A percentile compares a stretch with the other conserved stretches of the same genome.
Evolutionary conservation across 2,888 invertebrate species (phyloP).

Genomic region (Dysmachus trigonus): DNA sequence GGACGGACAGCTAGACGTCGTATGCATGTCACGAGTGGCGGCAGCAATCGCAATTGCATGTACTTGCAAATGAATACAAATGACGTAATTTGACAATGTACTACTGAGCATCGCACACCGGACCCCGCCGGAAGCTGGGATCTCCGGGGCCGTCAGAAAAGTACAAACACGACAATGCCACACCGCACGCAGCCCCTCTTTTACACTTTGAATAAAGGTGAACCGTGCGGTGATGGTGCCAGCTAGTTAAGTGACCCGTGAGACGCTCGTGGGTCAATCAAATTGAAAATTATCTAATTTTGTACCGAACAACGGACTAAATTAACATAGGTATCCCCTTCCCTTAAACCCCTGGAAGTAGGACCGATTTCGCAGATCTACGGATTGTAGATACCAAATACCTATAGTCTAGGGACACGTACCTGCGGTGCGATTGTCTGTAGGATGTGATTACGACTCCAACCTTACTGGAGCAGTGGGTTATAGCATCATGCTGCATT

Average conservation of each 20-base stretch:
- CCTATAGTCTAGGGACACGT: background rate
- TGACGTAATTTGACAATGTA: slow-evolving; percentile 6
- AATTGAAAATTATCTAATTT: slow-evolving; percentile 36
- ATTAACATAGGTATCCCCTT: background rate
- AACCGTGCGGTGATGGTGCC: background rate
- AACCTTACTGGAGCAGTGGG: slow-evolving; percentile 72
- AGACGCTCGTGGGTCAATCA: background rate
- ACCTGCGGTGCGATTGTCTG: slow-evolving; percentile 87
- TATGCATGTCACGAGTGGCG: slow-evolving; percentile 11
- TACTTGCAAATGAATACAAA: slow-evolving; percentile 35
- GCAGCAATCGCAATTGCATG: slow-evolving; percentile 10
- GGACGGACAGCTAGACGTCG: background rate
- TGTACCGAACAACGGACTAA: background rate
- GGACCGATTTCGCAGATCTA: background rate
- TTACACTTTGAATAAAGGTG: background rate
- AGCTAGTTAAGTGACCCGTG: background rate
- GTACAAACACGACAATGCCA: background rate
- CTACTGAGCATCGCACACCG: background rate
- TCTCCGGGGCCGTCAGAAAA: background rate
- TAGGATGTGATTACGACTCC: slow-evolving; percentile 93
- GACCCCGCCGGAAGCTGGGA: background rate
- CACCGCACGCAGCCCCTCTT: background rate
- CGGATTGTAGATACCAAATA: background rate
- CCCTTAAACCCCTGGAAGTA: background rate
- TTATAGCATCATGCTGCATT: slow-evolving; percentile 67